Evolutionary conservation across 2,888 invertebrate species (phyloP).

Genomic region (Eupithecia insigniata): DNA sequence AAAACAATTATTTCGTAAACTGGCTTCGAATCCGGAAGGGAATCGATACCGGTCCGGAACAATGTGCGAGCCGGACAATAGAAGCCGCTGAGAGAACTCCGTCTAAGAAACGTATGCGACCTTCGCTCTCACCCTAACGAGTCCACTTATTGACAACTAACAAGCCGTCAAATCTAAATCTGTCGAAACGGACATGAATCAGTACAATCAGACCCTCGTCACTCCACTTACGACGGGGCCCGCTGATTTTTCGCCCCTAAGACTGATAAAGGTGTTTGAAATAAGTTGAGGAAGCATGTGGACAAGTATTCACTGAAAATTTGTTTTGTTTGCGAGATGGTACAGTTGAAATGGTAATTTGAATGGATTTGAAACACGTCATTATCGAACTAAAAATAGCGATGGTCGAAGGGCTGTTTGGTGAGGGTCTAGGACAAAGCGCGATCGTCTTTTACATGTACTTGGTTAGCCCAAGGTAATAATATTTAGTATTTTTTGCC

Average conservation of each 20-base stretch:
- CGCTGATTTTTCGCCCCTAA: constrained; percentile 36
- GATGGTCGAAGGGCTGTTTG: constrained; percentile 48
- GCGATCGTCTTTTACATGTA: constrained; percentile 54
- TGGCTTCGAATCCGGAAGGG: constrained; percentile 64
- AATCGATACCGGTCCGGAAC: constrained; percentile 63
- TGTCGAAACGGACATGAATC: constrained; percentile 62
- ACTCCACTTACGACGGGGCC: constrained; percentile 61
- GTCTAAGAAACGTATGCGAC: constrained; percentile 45
- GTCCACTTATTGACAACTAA: constrained; percentile 61
- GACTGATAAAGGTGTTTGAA: constrained; percentile 29
- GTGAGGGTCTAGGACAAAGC: constrained; percentile 69
- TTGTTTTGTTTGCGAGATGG: constrained; percentile 24
- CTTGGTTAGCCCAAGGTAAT: constrained; percentile 69
- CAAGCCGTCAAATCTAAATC: constrained; percentile 63
- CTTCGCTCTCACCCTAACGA: constrained; percentile 63
- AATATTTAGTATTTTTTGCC: constrained; percentile 40
- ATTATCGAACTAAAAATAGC: constrained; percentile 55
- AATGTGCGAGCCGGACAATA: constrained; percentile 66
- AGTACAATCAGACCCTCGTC: constrained; percentile 73
- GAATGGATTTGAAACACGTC: constrained; percentile 53
- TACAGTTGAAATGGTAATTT: constrained; percentile 37
- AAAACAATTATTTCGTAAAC: constrained; percentile 59
- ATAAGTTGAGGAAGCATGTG: constrained; percentile 26
- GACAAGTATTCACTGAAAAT: constrained; percentile 17
- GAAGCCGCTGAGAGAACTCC: constrained; percentile 61